Conservation (phyloP, 2,888 invertebrate genomes). For the Ditylenchus weischeri region DNA sequence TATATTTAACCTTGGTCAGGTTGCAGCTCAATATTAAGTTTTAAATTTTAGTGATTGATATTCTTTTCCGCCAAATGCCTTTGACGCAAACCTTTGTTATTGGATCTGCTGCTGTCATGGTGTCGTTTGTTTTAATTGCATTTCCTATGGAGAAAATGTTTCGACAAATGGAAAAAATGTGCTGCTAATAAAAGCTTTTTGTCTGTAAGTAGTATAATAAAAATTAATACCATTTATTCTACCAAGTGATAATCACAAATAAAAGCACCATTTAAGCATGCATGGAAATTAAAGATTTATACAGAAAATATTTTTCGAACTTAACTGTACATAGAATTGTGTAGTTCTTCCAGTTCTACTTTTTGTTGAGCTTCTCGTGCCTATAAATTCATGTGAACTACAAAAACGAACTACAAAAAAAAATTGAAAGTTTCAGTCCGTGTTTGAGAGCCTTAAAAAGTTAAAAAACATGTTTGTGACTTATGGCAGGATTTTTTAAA, state of each 20-base stretch:
- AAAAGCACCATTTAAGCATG: too few species aligned
- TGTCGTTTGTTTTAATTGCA: conserved; percentile 31
- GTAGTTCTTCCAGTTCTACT: conserved; percentile 17
- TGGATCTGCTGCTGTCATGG: conserved; percentile 29
- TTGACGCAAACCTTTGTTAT: conserved; percentile 26
- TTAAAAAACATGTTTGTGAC: background rate
- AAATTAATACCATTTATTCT: too few species aligned
- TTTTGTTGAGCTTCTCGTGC: conserved; percentile 1
- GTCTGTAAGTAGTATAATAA: too few species aligned
- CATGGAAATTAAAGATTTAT: background rate
- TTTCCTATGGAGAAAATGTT: conserved; percentile 19
- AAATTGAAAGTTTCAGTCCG: too few species aligned
- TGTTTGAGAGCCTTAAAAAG: too few species aligned
- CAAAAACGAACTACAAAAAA: background rate
- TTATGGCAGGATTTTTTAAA: too few species aligned
- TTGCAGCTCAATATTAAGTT: too few species aligned
- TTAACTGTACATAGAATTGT: conserved; percentile 22
- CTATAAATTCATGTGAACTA: background rate
- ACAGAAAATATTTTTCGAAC: background rate
- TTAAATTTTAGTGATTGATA: conserved; percentile 26
- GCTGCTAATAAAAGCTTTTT: background rate
- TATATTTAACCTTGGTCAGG: too few species aligned
- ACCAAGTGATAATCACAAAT: too few species aligned
- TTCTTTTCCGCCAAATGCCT: conserved; percentile 30
- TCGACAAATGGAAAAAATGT: too few species aligned